Conservation (phyloP, 2,797 vertebrate genomes). For the Hephaestus fuliginosus region DNA sequence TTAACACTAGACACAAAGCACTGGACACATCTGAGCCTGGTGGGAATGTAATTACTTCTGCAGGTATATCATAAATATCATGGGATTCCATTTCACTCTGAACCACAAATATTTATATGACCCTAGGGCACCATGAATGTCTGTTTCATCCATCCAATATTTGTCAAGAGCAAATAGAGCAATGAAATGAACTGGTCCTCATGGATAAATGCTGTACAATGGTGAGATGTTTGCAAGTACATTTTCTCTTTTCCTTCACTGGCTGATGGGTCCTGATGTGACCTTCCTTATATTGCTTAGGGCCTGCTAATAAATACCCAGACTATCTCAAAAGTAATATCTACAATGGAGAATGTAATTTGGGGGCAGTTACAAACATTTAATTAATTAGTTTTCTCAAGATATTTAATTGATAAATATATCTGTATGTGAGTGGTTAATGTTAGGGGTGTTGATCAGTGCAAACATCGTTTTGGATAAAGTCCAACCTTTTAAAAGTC, state of each 20-base stretch:
- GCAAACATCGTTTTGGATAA: neutral
- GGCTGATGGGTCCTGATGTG: slow-evolving; percentile 14
- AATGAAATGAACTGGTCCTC: too few species aligned
- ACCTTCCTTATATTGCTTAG: slow-evolving; percentile 1
- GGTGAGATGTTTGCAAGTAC: too few species aligned
- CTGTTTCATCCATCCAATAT: too few species aligned
- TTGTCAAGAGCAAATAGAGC: too few species aligned
- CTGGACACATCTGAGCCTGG: too few species aligned
- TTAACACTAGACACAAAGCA: too few species aligned
- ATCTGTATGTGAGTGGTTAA: neutral
- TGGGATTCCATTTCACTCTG: too few species aligned
- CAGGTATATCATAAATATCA: too few species aligned
- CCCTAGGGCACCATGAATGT: too few species aligned
- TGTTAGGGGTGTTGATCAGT: neutral
- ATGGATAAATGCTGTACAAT: too few species aligned
- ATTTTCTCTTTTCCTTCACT: neutral
- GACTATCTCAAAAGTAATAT: neutral
- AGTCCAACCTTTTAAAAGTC: neutral
- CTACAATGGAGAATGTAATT: neutral
- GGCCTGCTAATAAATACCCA: neutral
- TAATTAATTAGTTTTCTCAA: neutral
- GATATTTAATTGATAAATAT: neutral
- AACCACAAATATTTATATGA: too few species aligned
- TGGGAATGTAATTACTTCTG: too few species aligned
- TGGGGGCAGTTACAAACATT: neutral